Percentiles rank a stretch among this genome's conserved stretches.
Evolutionary conservation across 2,113 vertebrate genomes (phyloP).

Genomic region (Dromaius novaehollandiae): DNA sequence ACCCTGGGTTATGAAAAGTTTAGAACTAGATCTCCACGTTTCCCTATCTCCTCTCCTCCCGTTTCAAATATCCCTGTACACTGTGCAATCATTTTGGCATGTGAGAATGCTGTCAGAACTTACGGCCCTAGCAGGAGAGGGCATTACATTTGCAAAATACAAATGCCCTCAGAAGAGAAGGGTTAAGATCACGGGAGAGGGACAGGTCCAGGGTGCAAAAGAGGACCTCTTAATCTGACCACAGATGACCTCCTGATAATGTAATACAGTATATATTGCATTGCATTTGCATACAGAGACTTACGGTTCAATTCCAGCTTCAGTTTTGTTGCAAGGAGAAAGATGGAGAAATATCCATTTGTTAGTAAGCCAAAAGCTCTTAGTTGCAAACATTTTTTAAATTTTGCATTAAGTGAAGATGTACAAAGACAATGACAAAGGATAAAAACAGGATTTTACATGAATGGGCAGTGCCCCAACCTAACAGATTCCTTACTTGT

Average conservation of each 20-base stretch:
- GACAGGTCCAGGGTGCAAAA: background rate
- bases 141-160: too few relatives aligned
- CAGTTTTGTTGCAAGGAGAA: background rate
- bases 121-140: rapidly evolving
- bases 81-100: rapidly evolving
- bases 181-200: background rate
- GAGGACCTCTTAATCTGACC: too few relatives aligned
- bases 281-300: background rate
- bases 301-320: background rate
- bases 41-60: too few relatives aligned
- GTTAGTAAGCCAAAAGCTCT: background rate
- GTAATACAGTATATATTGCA: background rate
- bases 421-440: background rate
- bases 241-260: background rate
- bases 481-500: background rate
- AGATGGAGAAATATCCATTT: background rate
- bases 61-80: background rate
- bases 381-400: background rate
- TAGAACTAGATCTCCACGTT: background rate
- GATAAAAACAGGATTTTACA: background rate
- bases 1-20: background rate
- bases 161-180: background rate
- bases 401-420: background rate
- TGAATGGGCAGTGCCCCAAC: background rate
- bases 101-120: background rate